Base-by-base conservation (phyloP, 2,888 invertebrate genomes). In the Caenorhabditis sinica region DNA sequence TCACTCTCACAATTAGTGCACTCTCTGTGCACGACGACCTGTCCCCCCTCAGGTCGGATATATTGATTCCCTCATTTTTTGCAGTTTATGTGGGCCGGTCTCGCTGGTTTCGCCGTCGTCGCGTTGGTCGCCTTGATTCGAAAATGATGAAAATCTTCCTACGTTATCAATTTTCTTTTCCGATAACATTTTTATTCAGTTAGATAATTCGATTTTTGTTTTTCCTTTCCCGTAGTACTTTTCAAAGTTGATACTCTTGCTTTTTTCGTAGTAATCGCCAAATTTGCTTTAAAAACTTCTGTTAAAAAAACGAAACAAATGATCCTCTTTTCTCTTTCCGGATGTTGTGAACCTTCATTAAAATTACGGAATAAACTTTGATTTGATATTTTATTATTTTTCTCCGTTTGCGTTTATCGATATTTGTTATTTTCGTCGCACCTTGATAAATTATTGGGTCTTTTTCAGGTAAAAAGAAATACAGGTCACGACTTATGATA, bases 61-160 rank as follows among this genome's bases (percentile, higher is more conserved):
- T 63, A 77, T 77, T 40, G 61, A 79, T 79, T 77, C 11, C 17
- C n/a, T 15, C 5, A 2, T 71, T 13, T 28, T 79, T 79, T 80
- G 72, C 72, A 80, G 80, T 80, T 36, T 60, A 33, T 80, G 33
- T 80, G 80, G 80, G 72, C 80, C 11, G 80, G 80, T 63, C 43
- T 80, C 49, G 80, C 72, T 33, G 72, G 80, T 40, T 72, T 80
- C n/a, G 72, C 80, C 0, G 28, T 72, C 28, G 33, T 80, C 49
- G 58, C 80, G 0, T 49, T 80, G 17, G 28, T 72, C 56, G 65
- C 72, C 0, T 33, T 80, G 15, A 66, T 80, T 36, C 80, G 80
- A 45, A 79, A 63, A 20, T 79, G 23, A 65, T 53, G 8, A 51
- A 25, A 15, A 4, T 61, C 13, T 45, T 33, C 25, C 23, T 13